These are phyloP conservation scores for Lasioglossum lativentre DNA, from an alignment of 2,888 invertebrate genomes.

Conservation along the genomic window DNA sequence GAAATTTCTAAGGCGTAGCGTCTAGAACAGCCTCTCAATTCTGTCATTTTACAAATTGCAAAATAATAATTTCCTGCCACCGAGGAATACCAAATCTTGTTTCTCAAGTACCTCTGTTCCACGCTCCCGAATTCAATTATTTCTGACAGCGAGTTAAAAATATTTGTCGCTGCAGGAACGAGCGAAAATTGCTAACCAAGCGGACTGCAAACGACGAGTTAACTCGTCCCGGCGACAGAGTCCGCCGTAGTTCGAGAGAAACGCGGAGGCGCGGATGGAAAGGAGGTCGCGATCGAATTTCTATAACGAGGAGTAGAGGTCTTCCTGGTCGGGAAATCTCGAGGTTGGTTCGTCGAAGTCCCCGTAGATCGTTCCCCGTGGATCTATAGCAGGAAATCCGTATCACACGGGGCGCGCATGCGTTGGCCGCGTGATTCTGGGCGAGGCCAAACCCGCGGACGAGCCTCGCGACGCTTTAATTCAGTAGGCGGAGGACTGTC, in stretches of 20 bases:
- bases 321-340: background rate
- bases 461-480: constrained; percentile 58
- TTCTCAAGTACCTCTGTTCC: too few relatives aligned
- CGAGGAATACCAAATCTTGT: too few relatives aligned
- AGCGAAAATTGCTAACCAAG: background rate
- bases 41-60: too few relatives aligned
- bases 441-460: constrained; percentile 63
- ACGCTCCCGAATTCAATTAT: too few relatives aligned
- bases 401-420: constrained; percentile 56
- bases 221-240: background rate
- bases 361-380: constrained; percentile 37
- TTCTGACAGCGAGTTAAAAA: background rate
- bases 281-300: constrained; percentile 7
- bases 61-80: too few relatives aligned
- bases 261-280: background rate
- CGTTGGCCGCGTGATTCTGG: constrained; percentile 53
- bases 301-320: background rate
- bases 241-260: background rate
- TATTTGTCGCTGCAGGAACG: background rate
- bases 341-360: constrained; percentile 19
- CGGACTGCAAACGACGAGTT: background rate
- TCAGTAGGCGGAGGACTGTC: constrained; percentile 64
- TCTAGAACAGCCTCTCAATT: too few relatives aligned
- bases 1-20: too few relatives aligned
- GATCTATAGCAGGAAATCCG: constrained; percentile 54